These are phyloP conservation scores for Philhelius pedissequus DNA, from an alignment of 2,888 invertebrate genomes.

Conservation along the genomic window DNA sequence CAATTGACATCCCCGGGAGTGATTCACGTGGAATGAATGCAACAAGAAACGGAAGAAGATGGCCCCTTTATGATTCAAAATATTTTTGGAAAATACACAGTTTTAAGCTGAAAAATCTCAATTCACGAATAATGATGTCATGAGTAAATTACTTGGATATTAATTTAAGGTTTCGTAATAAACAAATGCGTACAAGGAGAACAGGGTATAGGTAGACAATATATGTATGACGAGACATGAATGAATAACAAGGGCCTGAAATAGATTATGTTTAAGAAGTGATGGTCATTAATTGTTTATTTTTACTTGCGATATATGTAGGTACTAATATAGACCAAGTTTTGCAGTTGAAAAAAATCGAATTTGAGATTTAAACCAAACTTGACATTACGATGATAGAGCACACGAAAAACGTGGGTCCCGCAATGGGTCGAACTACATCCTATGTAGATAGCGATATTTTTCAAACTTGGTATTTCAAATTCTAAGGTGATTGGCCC, in stretches of 20 bases:
- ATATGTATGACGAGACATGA: background rate
- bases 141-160: conserved; percentile 40
- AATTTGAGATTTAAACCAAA: too few relatives aligned
- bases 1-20: background rate
- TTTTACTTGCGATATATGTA: background rate
- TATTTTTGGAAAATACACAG: conserved; percentile 25
- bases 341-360: too few relatives aligned
- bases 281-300: background rate
- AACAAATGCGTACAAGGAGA: background rate
- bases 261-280: background rate
- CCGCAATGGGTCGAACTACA: too few relatives aligned
- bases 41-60: conserved; percentile 47
- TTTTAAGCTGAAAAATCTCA: background rate
- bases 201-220: background rate
- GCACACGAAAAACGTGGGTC: too few relatives aligned
- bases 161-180: background rate
- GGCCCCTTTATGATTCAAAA: conserved; percentile 42
- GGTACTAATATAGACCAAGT: too few relatives aligned
- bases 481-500: too few relatives aligned
- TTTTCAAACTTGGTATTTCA: too few relatives aligned
- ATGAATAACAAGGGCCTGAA: background rate
- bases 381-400: too few relatives aligned
- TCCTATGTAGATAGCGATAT: too few relatives aligned
- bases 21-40: conserved; percentile 35
- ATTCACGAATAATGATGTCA: conserved; percentile 41